Base-by-base conservation (phyloP, 2,888 invertebrate genomes). In the Thelaira solivaga region DNA sequence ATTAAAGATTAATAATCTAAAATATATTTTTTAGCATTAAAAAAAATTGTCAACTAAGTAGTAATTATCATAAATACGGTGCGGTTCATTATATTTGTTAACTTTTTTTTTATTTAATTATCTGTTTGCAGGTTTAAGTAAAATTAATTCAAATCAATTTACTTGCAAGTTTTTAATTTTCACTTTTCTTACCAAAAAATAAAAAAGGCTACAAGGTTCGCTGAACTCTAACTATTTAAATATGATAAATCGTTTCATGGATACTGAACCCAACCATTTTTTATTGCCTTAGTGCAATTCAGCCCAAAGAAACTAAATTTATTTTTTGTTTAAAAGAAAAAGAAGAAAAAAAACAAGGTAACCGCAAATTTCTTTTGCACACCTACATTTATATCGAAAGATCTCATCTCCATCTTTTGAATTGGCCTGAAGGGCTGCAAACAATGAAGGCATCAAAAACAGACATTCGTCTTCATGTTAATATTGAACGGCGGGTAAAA, bases 301-400 rank as follows among this genome's bases (percentile, higher is more conserved):
- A 26, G 49, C 36, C 67, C 13, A 45, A 22, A 6, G 39, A 36
- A 62, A 26, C 10, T n/a, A 36, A 49, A 51, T 36, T 16, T 45
- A 18, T n/a, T 31, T 22, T 20, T 34, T 22, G 1, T n/a, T 18
- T 13, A 10, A 4, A n/a, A n/a, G n/a, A n/a, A n/a, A n/a, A n/a
- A 26, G 31, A 55, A 39, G 41, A 51, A 47, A 13, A 65, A 45
- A 24, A 53, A 47, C 62, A 61, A 67, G 41, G 31, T 43, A 73
- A 77, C 77, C 73, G 55, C 73, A 77, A 73, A 77, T 73, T 77
- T 77, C 57, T 57, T 73, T 77, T 73, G 64, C 73, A 77, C 77
- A 77, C 73, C 77, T 77, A 77, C 77, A 77, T 64, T 72, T 47
- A 53, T 61, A 34, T 61, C 43, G 71, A 76, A 73, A 57, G 43